Percentiles rank a stretch among this genome's conserved stretches.
Conservation (phyloP, 2,797 vertebrate species). For the Phrynocephalus vlangalii region DNA sequence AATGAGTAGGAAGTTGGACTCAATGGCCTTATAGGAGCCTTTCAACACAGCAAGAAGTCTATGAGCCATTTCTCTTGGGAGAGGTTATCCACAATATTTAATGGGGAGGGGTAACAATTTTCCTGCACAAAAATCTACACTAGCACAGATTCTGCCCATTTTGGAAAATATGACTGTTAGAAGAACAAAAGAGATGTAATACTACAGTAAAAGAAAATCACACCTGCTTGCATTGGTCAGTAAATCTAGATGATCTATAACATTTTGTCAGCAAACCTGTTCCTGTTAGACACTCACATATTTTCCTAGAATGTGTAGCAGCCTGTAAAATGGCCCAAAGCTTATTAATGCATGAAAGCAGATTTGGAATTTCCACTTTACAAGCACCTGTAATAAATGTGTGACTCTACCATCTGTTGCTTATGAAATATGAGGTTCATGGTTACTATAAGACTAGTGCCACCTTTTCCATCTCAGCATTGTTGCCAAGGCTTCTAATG, state of each 20-base stretch:
- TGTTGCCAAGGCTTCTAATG: not conserved
- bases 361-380: conserved; percentile 67
- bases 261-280: conserved; percentile 67
- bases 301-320: conserved; percentile 70
- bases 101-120: too few species aligned
- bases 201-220: not conserved
- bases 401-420: conserved; percentile 60
- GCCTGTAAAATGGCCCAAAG: conserved; percentile 63
- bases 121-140: too few species aligned
- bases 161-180: not conserved
- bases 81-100: too few species aligned
- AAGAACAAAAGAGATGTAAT: conserved; percentile 19
- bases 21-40: too few species aligned
- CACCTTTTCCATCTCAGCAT: not conserved
- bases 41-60: too few species aligned
- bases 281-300: conserved; percentile 69
- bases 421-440: conserved; percentile 50
- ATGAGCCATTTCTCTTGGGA: too few species aligned
- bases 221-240: not conserved
- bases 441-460: conserved; percentile 10
- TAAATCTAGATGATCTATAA: not conserved
- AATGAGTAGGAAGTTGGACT: too few species aligned
- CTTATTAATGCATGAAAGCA: conserved; percentile 68
- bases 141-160: not conserved
- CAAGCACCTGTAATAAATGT: conserved; percentile 65